A percentile compares a stretch with the other conserved stretches of the same genome.
These are phyloP conservation scores for Conus betulinus DNA, from an alignment of 1,140 invertebrate species.

Conservation along the genomic window DNA sequence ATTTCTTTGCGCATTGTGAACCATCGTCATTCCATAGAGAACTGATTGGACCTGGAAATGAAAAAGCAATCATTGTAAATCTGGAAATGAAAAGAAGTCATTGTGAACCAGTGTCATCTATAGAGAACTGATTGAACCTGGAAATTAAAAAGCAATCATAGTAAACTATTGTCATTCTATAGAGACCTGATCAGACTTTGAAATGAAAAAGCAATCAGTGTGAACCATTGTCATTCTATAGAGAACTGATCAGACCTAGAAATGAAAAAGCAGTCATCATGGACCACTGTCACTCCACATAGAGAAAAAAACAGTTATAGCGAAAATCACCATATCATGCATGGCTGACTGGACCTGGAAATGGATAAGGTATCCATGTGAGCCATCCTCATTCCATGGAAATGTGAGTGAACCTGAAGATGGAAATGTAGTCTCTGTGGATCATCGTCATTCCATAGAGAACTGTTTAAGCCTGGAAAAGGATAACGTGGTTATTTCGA, in stretches of 20 bases:
- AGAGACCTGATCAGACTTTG: not conserved
- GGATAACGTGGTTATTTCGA: too few relatives aligned
- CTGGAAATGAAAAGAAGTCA: too few relatives aligned
- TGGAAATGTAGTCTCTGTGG: too few relatives aligned
- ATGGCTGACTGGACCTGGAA: too few relatives aligned
- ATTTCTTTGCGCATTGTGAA: not conserved
- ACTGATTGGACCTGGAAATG: not conserved
- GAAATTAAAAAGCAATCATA: not conserved
- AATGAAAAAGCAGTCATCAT: not conserved
- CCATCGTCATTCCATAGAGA: not conserved
- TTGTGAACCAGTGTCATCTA: not conserved
- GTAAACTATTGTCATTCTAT: not conserved
- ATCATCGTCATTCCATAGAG: too few relatives aligned
- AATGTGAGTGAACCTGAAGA: too few relatives aligned
- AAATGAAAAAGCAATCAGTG: not conserved
- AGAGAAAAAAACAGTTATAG: not conserved
- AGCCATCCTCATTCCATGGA: too few relatives aligned
- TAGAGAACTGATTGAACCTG: not conserved
- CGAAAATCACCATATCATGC: not conserved
- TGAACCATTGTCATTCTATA: not conserved
- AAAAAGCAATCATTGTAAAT: too few relatives aligned
- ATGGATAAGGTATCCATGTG: too few relatives aligned
- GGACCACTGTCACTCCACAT: too few relatives aligned
- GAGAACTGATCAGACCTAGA: not conserved
- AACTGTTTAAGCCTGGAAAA: too few relatives aligned